Evolutionary conservation across 1,140 invertebrate genomes (phyloP).

Genomic region (Brachionus asplanchnoidis): DNA sequence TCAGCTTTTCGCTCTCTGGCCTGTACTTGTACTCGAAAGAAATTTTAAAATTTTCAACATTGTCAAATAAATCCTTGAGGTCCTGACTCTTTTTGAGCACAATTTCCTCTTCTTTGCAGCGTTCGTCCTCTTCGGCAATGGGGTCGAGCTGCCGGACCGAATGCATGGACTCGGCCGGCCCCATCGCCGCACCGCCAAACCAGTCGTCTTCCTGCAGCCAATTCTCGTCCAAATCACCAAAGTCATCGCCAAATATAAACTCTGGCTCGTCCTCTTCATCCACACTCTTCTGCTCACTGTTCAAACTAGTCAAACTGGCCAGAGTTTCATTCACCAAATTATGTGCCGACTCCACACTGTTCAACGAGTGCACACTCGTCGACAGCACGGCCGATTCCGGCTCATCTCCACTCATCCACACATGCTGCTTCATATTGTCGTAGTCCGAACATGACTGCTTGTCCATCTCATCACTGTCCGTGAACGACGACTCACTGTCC

Average conservation of each 20-base stretch:
- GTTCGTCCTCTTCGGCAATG: conserved; percentile 28
- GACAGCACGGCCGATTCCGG: background rate
- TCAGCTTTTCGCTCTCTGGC: background rate
- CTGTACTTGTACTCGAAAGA: background rate
- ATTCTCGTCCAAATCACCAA: conserved; percentile 6
- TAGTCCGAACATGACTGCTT: background rate
- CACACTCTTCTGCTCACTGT: background rate
- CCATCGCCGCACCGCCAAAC: background rate
- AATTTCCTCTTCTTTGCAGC: background rate
- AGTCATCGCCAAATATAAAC: background rate
- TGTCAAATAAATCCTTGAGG: background rate
- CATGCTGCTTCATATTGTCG: conserved; percentile 4
- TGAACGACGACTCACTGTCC: background rate
- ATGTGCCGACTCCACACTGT: background rate
- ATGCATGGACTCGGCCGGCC: background rate
- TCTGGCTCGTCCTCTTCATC: background rate
- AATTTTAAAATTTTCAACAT: background rate
- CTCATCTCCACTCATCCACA: background rate
- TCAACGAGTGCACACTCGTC: background rate
- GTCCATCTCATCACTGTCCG: background rate
- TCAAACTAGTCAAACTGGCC: conserved; percentile 7
- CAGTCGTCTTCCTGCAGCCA: conserved; percentile 24
- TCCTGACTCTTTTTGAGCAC: background rate
- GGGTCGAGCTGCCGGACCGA: background rate
- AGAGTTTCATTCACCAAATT: background rate